phyloP scores from a whole-genome alignment of 2,113 vertebrate species.

The Atlantisia rogersi region DNA sequence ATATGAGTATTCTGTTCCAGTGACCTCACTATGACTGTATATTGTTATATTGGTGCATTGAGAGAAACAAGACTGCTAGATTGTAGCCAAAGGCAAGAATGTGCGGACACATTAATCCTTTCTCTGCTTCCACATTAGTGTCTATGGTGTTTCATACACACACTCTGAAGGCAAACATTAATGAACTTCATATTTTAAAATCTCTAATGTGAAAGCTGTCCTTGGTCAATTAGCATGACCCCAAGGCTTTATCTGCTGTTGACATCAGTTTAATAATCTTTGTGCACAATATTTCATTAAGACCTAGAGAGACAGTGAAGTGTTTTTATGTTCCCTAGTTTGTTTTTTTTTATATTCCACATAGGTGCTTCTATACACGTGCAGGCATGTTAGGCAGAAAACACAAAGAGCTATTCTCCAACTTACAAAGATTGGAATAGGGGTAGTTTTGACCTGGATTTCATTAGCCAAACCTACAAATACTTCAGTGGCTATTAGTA shows the following conservation, averaged over 20 bases:
- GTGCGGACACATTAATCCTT: background rate
- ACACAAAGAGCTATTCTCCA: background rate
- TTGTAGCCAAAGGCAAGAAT: background rate
- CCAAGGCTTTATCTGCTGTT: background rate
- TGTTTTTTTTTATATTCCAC: background rate
- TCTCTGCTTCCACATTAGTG: background rate
- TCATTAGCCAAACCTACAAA: background rate
- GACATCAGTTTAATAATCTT: background rate
- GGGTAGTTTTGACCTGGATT: background rate
- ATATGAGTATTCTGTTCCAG: background rate
- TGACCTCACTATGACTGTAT: background rate
- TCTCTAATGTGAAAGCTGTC: background rate
- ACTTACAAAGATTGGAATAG: background rate
- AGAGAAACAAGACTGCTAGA: background rate
- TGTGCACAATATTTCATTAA: background rate
- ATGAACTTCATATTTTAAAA: slow-evolving; percentile 4
- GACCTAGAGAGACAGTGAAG: background rate
- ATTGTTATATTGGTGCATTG: background rate
- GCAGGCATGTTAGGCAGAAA: background rate
- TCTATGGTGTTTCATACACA: background rate
- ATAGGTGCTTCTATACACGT: background rate
- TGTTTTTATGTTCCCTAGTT: background rate
- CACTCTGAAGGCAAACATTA: background rate
- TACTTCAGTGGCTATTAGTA: background rate
- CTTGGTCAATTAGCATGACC: background rate